phyloP scores from a whole-genome alignment of 2,113 vertebrate genomes.

The Sinocyclocheilus anshuiensis region DNA sequence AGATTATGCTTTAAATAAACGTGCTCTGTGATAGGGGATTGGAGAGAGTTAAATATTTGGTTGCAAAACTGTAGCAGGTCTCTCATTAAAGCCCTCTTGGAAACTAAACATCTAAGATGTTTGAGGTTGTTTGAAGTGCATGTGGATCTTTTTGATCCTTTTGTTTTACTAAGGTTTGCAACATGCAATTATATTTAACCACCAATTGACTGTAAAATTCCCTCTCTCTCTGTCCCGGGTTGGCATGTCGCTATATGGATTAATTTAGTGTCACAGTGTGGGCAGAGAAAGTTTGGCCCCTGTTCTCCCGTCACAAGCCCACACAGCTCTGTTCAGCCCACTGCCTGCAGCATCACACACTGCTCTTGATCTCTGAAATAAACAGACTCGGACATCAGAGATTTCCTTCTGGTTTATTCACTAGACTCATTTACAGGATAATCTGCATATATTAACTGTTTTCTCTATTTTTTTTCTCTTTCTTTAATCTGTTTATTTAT shows the following conservation, averaged over 20 bases:
- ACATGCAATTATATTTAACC: conserved; percentile 19
- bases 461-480: no score
- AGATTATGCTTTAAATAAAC: conserved; percentile 48
- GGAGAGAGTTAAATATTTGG: not conserved
- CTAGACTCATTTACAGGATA: no score
- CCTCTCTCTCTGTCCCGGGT: not conserved
- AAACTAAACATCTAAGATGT: conserved; percentile 33
- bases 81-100: conserved; percentile 45
- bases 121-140: conserved; percentile 3
- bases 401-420: not conserved
- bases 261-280: conserved; percentile 18
- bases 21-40: not conserved
- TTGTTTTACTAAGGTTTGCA: not conserved
- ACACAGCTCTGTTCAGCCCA: conserved; percentile 10
- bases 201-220: conserved; percentile 8
- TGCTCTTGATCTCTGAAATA: conserved; percentile 13
- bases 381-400: not conserved
- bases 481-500: not conserved
- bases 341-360: conserved; percentile 12
- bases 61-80: not conserved
- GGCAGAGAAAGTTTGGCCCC: conserved; percentile 1
- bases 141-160: not conserved
- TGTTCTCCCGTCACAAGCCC: conserved; percentile 7
- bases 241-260: conserved; percentile 26
- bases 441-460: no score